Percentiles rank a stretch among this genome's conserved stretches.
These are phyloP conservation scores for Lithobates sylvaticus DNA, from an alignment of 2,797 vertebrate species.

Conservation along the genomic window DNA sequence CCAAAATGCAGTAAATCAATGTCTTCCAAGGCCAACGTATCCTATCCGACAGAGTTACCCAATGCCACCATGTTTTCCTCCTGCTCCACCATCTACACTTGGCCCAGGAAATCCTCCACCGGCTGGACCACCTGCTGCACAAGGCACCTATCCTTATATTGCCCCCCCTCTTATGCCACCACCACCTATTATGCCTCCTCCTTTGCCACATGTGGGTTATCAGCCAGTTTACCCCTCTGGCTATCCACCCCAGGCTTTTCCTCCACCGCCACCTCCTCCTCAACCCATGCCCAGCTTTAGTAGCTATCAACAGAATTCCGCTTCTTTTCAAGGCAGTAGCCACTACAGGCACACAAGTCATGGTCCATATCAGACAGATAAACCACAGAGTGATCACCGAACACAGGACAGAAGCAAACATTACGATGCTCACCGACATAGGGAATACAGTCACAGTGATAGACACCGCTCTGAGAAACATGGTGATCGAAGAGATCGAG, in stretches of 20 bases:
- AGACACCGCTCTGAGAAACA: conserved; percentile 81
- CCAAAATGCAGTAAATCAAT: conserved; percentile 80
- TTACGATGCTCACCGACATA: conserved; percentile 87
- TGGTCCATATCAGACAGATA: conserved; percentile 81
- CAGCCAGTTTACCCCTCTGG: conserved; percentile 83
- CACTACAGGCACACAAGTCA: conserved; percentile 80
- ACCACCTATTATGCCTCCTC: conserved; percentile 77
- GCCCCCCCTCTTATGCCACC: conserved; percentile 85
- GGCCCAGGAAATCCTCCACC: conserved; percentile 74
- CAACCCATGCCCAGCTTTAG: conserved; percentile 83
- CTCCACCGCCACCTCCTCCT: conserved; percentile 64
- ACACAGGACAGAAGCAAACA: conserved; percentile 87
- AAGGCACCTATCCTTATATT: conserved; percentile 88
- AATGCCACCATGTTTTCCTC: conserved; percentile 88
- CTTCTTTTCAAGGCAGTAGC: conserved; percentile 80
- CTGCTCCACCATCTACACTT: conserved; percentile 83
- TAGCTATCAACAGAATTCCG: conserved; percentile 79
- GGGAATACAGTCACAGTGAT: conserved; percentile 81
- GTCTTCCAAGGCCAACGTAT: conserved; percentile 84
- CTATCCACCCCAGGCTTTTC: conserved; percentile 84
- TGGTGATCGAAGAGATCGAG: conserved; percentile 85
- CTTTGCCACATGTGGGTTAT: conserved; percentile 77
- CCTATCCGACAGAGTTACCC: conserved; percentile 85
- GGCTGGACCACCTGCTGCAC: conserved; percentile 75
- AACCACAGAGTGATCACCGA: conserved; percentile 76